Conservation (phyloP, 1,140 invertebrate genomes). For the Frieseomelitta varia region DNA sequence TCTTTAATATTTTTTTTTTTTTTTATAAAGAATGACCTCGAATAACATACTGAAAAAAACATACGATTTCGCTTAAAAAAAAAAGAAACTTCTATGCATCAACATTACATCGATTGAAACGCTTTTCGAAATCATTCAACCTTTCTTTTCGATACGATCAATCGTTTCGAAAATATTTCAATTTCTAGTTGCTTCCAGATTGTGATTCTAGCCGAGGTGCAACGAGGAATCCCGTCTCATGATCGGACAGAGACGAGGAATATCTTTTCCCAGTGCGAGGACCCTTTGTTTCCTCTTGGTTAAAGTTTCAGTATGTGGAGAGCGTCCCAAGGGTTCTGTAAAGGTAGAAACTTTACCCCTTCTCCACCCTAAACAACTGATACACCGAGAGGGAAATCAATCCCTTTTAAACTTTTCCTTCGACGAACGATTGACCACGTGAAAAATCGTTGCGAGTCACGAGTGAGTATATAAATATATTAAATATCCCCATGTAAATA, state of each 20-base stretch:
- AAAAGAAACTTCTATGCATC: no score
- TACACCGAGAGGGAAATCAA: slow-evolving; percentile 42
- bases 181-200: no score
- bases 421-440: slow-evolving; percentile 40
- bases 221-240: slow-evolving; percentile 40
- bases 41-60: no score
- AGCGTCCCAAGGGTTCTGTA: slow-evolving; percentile 51
- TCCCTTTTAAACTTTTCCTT: slow-evolving; percentile 52
- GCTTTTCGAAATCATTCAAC: no score
- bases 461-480: no score
- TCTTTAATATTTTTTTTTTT: no score
- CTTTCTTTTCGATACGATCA: no score
- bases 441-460: slow-evolving; percentile 6
- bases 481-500: no score
- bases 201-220: background rate
- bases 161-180: no score
- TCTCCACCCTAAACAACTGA: slow-evolving; percentile 59
- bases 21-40: no score
- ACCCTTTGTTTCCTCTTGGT: slow-evolving; percentile 25
- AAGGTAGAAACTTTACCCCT: slow-evolving; percentile 48
- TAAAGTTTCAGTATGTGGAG: slow-evolving; percentile 46
- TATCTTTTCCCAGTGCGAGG: background rate
- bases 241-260: slow-evolving; percentile 7
- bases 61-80: no score
- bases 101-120: no score